A percentile compares a stretch with the other conserved stretches of the same genome.
Conservation (phyloP, 2,888 invertebrate genomes). For the Tetragonisca angustula region DNA sequence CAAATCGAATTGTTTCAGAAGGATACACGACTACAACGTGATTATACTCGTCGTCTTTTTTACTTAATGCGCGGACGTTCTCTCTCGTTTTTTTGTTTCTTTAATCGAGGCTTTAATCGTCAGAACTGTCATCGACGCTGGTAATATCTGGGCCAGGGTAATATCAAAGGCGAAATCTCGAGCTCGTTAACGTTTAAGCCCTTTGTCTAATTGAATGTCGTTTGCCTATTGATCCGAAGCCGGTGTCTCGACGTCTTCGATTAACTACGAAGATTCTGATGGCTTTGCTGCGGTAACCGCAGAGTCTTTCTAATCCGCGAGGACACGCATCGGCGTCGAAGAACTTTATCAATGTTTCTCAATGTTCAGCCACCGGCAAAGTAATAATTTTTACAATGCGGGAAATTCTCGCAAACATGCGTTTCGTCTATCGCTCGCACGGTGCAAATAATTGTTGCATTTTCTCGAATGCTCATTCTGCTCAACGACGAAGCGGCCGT, state of each 20-base stretch:
- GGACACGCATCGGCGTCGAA: not conserved
- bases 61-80: not conserved
- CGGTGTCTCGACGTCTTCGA: not conserved
- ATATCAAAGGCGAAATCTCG: conserved; percentile 50
- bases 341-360: not conserved
- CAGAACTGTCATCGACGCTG: conserved; percentile 15
- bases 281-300: not conserved
- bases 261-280: not conserved
- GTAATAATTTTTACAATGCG: no score
- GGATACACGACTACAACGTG: not conserved
- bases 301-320: not conserved
- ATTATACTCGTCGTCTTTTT: not conserved
- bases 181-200: conserved; percentile 56
- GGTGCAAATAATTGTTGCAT: no score
- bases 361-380: not conserved
- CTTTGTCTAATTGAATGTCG: conserved; percentile 65
- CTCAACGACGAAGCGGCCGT: not conserved
- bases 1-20: not conserved
- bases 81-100: not conserved
- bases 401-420: no score
- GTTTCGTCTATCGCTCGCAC: no score
- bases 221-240: conserved; percentile 56
- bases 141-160: conserved; percentile 9
- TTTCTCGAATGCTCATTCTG: not conserved
- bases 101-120: conserved; percentile 21